phyloP scores from a whole-genome alignment of 1,140 invertebrate genomes.

The Eciton burchellii region DNA sequence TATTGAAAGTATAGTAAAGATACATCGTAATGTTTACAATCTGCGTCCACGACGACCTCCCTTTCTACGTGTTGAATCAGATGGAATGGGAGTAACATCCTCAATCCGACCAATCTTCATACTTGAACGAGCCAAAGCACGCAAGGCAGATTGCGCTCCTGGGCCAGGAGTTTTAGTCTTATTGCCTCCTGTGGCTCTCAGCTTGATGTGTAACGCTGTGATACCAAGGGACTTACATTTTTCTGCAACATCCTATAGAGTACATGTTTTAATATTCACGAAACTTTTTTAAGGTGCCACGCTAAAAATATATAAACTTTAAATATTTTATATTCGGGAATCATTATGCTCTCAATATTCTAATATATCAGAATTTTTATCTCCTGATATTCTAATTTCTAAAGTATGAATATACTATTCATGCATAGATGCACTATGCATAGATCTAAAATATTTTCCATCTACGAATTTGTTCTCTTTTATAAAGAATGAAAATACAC shows the following conservation, averaged over 20 bases:
- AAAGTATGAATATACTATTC: no score
- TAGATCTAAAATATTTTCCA: no score
- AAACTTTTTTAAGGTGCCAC: no score
- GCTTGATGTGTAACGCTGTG: slow-evolving; percentile 98
- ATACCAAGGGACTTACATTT: slow-evolving; percentile 99
- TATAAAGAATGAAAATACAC: slow-evolving; percentile 20
- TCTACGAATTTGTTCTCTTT: slow-evolving; percentile 1
- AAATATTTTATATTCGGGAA: no score
- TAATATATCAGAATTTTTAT: no score
- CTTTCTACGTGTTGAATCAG: slow-evolving; percentile 99
- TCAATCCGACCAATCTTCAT: slow-evolving; percentile 99
- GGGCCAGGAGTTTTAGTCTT: slow-evolving; percentile 99
- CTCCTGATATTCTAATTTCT: no score
- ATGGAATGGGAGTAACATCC: slow-evolving; percentile 99
- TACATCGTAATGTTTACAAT: slow-evolving; percentile 90
- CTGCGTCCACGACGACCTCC: slow-evolving; percentile 99
- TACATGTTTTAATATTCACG: background rate
- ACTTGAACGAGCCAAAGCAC: slow-evolving; percentile 98
- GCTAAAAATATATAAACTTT: no score
- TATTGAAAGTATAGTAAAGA: slow-evolving; percentile 77
- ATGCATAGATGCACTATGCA: no score
- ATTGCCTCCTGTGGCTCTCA: slow-evolving; percentile 99
- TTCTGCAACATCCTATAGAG: slow-evolving; percentile 97
- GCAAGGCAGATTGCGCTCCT: slow-evolving; percentile 98
- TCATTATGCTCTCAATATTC: no score